Base-by-base conservation (phyloP, 2,797 vertebrate genomes). In the Sebastes glaucus region DNA sequence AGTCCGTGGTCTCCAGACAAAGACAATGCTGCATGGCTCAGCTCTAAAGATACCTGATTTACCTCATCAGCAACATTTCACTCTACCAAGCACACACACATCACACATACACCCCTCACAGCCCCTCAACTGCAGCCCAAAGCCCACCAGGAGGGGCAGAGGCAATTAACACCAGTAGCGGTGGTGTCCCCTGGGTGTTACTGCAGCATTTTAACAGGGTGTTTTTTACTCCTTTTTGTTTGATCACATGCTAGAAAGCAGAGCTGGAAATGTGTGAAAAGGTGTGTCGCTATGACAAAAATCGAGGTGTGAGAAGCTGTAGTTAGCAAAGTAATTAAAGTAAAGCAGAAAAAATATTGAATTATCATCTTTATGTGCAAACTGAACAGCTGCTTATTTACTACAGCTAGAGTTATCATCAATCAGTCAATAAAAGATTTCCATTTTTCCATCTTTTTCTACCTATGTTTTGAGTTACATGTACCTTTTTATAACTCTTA, bases 11-110 rank as follows among this genome's bases (percentile, higher is more conserved):
- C 76, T 89, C 81, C 81, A 91, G 90, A 94, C 93, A 95, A 95
- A 94, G 93, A 85, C 90, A 87, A 73, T 56, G 85, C 80, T 88
- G 92, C 87, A 85, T 71, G 74, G 87, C 85, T 90, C 88, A 86
- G 89, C 88, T 81, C 82, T 83, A 84, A 71, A 87, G 59, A 78
- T 22, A 79, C 80, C 64, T 68, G 80, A 92, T 87, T 93, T 62
- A 84, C 82, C 52, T 79, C 82, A 89, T 92, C 92, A 93, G 92
- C 92, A 86, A 87, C 68, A 91, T 86, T 88, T 73, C 67, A 61
- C 57, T 61, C 67, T 30, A 27, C 57, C 73, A 73, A 33, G 60
- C 81, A 52, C 61, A 57, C 33, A 63, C 73, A 59, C 52, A 11
- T 60, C 32, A 59, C 23, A 25, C 52, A 56, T 4, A 6, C 56